Base-by-base conservation (phyloP, 2,113 vertebrate species). In the Percopsis transmontana region DNA sequence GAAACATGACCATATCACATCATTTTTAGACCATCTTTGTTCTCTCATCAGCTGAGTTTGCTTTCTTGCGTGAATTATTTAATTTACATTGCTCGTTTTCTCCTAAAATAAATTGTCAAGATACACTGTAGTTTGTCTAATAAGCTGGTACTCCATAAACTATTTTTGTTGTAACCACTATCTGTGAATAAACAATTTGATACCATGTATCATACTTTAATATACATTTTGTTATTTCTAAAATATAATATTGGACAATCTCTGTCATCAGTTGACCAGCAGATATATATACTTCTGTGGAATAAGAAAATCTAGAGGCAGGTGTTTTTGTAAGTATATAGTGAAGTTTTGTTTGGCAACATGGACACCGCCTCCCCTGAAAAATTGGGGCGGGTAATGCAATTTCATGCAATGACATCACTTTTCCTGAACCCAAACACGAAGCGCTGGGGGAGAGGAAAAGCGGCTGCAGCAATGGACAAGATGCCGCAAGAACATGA, bases 331-430 rank as follows among this genome's bases (percentile, higher is more conserved):
- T 64, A 75, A 79, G 72, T 72, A 64, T 57, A 74, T 62, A 65
- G 39, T 68, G 14, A 77, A 81, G 80, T 83, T 80, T 61, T 76
- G 73, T 76, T 85, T 85, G 80, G 84, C 86, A 81, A 81, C 78
- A 68, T 77, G 85, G 71, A 52, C 74, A 56, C 73, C 76, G 57
- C 64, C 63, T 75, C 47, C 12, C 27, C 64, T 38, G 41, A 65
- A 81, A 82, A 76, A 70, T 53, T 47, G 89, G 89, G 90, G 83
- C 86, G 90, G 87, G 82, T 83, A 76, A 66, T 66, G 79, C 53
- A 60, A 76, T 86, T 88, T 88, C 81, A 79, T 86, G 78, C 85
- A 77, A 90, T 93, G 91, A 93, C 91, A 90, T 93, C 91, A 92
- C 88, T 90, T 87, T 90, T 91, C 89, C 82, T 89, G 58, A 80